Percentiles rank a stretch among this genome's conserved stretches.
These are phyloP conservation scores for Herpetotheres cachinnans DNA, from an alignment of 2,113 vertebrate species.

Conservation along the genomic window DNA sequence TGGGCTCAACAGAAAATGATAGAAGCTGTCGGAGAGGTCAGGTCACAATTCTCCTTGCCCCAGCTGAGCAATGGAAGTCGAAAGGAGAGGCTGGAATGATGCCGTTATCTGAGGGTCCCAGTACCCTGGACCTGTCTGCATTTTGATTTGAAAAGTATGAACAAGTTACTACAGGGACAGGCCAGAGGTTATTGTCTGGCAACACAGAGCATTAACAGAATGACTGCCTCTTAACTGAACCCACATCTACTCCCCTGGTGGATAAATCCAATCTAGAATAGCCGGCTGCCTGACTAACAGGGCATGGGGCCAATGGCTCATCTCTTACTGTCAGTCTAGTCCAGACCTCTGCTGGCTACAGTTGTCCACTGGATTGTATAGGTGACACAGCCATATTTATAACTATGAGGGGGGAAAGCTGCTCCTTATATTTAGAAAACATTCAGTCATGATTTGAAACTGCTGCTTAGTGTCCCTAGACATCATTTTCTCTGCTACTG, in stretches of 20 bases:
- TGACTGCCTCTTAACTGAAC: not conserved
- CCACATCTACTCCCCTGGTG: not conserved
- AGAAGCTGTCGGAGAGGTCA: not conserved
- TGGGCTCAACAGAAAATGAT: not conserved
- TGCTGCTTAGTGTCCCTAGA: not conserved
- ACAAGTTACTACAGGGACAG: not conserved
- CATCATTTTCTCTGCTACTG: not conserved
- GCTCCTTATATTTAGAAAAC: not conserved
- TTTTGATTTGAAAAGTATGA: not conserved
- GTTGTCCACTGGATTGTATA: not conserved
- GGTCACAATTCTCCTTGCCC: not conserved
- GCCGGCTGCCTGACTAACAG: not conserved
- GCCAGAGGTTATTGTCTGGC: not conserved
- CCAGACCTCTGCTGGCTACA: not conserved
- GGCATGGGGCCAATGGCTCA: not conserved
- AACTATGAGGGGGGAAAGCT: not conserved
- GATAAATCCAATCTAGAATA: not conserved
- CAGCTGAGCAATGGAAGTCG: not conserved
- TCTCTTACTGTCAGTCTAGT: not conserved
- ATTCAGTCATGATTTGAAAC: not conserved
- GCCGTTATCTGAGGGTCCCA: not conserved
- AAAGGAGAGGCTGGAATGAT: not conserved
- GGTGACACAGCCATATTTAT: not conserved
- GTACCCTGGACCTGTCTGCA: not conserved
- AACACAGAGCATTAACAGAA: not conserved